Percentiles rank a stretch among this genome's conserved stretches.
phyloP scores from a whole-genome alignment of 2,888 invertebrate genomes.

The Conops quadrifasciatus region DNA sequence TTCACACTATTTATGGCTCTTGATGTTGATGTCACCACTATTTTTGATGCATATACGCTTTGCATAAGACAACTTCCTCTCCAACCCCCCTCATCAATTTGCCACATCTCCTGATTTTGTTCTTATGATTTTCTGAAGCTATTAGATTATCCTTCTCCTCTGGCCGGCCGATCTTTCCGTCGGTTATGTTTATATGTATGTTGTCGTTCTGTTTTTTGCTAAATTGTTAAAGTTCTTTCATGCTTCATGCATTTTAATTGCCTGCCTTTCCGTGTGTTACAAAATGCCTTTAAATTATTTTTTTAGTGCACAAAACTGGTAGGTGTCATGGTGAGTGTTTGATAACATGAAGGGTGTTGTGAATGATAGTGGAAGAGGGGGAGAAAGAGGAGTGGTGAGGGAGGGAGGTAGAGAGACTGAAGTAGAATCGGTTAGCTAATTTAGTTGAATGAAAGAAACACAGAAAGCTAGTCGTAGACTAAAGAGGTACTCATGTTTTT shows the following conservation, averaged over 20 bases:
- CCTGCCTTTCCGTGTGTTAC: slow-evolving; percentile 42
- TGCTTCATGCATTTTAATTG: slow-evolving; percentile 49
- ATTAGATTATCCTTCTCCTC: neutral
- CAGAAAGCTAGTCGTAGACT: slow-evolving; percentile 1
- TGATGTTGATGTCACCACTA: too few species aligned
- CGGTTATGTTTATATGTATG: too few species aligned
- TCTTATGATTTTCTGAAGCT: neutral
- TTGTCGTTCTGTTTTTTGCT: slow-evolving; percentile 39
- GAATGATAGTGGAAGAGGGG: slow-evolving; percentile 1
- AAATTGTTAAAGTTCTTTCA: slow-evolving; percentile 47
- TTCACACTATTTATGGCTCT: too few species aligned
- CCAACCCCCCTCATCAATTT: neutral
- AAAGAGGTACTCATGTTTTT: too few species aligned
- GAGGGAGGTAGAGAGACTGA: neutral
- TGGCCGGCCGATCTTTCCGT: neutral
- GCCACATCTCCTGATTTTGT: neutral
- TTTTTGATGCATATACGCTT: too few species aligned
- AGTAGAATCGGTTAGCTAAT: neutral
- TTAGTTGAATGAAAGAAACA: neutral
- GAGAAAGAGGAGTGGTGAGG: neutral
- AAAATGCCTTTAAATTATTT: slow-evolving; percentile 36
- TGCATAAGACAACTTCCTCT: too few species aligned
- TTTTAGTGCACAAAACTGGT: neutral
- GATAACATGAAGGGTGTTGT: too few species aligned
- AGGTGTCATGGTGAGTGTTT: neutral